Conservation (phyloP, 2,113 vertebrate species). For the Cryptoleucopteryx plumbea region DNA sequence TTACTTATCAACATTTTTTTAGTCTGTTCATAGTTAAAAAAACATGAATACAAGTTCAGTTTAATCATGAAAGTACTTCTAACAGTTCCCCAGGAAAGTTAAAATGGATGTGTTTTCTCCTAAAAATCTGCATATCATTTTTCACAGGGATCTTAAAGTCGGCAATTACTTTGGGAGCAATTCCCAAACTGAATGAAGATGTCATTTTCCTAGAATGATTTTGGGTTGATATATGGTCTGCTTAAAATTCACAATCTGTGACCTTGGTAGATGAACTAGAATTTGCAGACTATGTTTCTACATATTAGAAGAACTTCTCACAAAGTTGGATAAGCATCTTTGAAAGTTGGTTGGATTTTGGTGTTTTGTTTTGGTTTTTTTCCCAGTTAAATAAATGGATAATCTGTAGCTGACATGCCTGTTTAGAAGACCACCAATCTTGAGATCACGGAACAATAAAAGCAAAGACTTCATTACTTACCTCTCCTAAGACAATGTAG, state of each 20-base stretch:
- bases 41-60: background rate
- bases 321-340: background rate
- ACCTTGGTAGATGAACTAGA: background rate
- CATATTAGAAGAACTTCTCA: background rate
- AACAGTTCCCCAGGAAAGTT: background rate
- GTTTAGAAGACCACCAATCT: background rate
- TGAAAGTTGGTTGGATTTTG: background rate
- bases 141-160: background rate
- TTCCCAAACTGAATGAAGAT: slow-evolving; percentile 1
- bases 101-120: background rate
- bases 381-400: background rate
- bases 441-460: background rate
- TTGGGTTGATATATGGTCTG: background rate
- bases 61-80: background rate
- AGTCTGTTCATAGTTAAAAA: background rate
- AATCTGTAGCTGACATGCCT: background rate
- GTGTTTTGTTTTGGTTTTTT: background rate
- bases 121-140: background rate
- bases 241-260: slow-evolving; percentile 39
- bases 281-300: background rate
- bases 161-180: background rate
- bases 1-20: background rate
- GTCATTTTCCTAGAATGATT: slow-evolving; percentile 4
- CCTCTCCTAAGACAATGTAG: background rate
- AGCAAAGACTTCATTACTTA: slow-evolving; percentile 8